Conservation (phyloP, 2,888 invertebrate species). For the Mantis religiosa region DNA sequence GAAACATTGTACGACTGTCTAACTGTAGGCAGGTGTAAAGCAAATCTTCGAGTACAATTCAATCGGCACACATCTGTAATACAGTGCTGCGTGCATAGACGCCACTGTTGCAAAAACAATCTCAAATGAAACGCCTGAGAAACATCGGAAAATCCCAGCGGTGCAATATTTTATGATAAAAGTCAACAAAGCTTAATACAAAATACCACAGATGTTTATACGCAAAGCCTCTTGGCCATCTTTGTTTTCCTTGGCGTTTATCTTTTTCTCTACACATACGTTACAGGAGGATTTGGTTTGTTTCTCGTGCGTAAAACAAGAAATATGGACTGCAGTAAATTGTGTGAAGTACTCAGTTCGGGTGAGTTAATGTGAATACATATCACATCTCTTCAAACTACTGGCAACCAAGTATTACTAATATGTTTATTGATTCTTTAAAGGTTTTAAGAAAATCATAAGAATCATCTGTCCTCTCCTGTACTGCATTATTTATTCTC, state of each 20-base stretch:
- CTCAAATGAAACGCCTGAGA: no score
- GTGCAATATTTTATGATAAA: no score
- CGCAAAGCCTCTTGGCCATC: no score
- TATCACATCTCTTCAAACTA: no score
- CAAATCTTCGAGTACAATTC: no score
- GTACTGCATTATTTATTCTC: slow-evolving; percentile 16
- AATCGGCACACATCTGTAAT: no score
- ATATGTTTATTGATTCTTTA: background rate
- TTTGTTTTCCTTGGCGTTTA: background rate
- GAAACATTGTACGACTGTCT: no score
- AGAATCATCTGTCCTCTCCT: slow-evolving; percentile 15
- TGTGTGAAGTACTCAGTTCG: background rate
- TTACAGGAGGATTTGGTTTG: background rate
- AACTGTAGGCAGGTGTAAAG: no score
- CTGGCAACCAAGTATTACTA: no score
- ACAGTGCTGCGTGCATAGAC: no score
- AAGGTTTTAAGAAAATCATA: background rate
- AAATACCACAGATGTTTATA: background rate
- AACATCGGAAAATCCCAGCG: no score
- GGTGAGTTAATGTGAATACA: background rate
- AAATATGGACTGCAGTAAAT: background rate
- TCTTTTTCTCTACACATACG: background rate
- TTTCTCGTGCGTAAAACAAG: background rate
- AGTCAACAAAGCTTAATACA: background rate
- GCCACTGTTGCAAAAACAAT: no score